These are phyloP conservation scores for Callaeas wilsoni DNA, from an alignment of 2,113 vertebrate species.

Conservation along the genomic window DNA sequence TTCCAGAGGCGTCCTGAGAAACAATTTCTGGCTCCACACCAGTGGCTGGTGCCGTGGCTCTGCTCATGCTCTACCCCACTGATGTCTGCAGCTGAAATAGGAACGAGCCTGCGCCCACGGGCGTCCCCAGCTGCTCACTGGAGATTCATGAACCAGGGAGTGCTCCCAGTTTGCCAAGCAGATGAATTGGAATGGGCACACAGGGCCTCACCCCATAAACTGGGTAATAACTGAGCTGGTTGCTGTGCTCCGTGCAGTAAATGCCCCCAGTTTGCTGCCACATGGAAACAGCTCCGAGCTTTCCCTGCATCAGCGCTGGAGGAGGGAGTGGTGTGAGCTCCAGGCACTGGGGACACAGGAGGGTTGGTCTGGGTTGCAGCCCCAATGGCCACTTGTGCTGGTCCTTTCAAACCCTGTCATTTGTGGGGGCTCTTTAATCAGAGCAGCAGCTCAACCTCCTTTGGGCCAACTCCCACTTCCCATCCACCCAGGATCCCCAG, in stretches of 20 bases:
- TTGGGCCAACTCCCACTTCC: neutral
- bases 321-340: neutral
- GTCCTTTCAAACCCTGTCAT: neutral
- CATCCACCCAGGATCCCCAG: neutral
- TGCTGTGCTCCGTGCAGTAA: neutral
- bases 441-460: neutral
- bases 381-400: neutral
- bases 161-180: slow-evolving; percentile 1
- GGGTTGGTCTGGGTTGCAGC: neutral
- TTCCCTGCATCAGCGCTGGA: neutral
- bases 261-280: neutral
- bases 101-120: accelerated
- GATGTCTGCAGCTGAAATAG: neutral
- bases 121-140: neutral
- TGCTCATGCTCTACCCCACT: neutral
- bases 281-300: neutral
- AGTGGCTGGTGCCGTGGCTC: neutral
- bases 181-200: neutral
- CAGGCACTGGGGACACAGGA: neutral
- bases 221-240: neutral
- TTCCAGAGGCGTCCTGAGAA: neutral
- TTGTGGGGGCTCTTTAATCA: neutral
- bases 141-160: neutral
- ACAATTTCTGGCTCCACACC: neutral
- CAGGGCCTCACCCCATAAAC: neutral